Conservation (phyloP, 2,888 invertebrate genomes). For the Lingula anatina region DNA sequence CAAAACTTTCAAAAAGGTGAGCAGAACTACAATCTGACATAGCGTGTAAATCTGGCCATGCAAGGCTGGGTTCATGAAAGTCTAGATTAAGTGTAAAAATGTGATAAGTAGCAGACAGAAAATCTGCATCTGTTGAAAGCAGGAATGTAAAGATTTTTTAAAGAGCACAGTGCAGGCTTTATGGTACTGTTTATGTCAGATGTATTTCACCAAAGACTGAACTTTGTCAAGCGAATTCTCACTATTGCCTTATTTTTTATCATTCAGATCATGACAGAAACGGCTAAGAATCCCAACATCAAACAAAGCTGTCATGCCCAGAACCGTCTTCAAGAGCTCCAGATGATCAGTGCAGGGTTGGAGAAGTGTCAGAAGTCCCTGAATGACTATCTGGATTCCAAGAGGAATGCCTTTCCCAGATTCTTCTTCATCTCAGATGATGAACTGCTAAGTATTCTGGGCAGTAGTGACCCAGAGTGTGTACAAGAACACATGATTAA, state of each 20-base stretch:
- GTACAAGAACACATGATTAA: conserved; percentile 93
- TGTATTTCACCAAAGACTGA: no score
- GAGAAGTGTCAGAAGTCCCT: conserved; percentile 88
- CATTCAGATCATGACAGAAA: conserved; percentile 74
- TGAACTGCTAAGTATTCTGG: conserved; percentile 81
- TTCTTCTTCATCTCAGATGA: conserved; percentile 94
- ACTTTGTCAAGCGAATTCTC: no score
- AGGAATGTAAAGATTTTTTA: no score
- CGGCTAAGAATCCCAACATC: conserved; percentile 73
- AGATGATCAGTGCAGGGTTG: conserved; percentile 67
- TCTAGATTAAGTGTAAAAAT: no score
- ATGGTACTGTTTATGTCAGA: no score
- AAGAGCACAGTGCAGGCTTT: no score
- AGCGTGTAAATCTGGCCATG: no score
- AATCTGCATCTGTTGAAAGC: no score
- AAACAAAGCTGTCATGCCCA: conserved; percentile 71
- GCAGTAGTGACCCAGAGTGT: conserved; percentile 75
- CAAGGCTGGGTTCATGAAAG: no score
- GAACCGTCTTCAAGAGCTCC: conserved; percentile 72
- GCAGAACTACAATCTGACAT: neutral
- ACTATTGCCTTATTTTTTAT: no score
- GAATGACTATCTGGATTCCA: conserved; percentile 83
- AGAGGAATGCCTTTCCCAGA: conserved; percentile 80
- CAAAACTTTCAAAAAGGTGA: conserved; percentile 68
- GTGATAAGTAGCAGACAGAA: no score